Evolutionary conservation across 2,113 vertebrate genomes (phyloP), one percentile per base, ranked within the genome.

Genomic region (Proteles cristata): DNA sequence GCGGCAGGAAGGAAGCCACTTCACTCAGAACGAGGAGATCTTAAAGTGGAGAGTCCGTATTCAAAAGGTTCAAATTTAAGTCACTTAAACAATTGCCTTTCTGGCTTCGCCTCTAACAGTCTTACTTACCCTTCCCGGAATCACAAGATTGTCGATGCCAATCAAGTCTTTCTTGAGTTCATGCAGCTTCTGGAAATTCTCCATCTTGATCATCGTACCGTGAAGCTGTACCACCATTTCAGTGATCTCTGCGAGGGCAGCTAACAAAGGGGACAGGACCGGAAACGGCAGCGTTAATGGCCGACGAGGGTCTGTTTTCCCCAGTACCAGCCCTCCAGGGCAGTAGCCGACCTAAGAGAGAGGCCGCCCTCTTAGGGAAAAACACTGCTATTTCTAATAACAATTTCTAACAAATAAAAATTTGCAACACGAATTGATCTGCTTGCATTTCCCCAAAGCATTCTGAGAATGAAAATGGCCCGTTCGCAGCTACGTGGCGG

Each of bases 151-250:
- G 98, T 99, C 99, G 6, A 99, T 98, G 96, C 99, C 99, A 63
- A 99, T 99, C 98, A 99, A 98, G 98, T 99, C 99, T 96, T 99
- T 99, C 98, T 99, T 99, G 94, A 99, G 99, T 97, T 99, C 99
- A 76, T 99, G 99, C 9, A 99, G 99, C 97, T 99, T 99, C 99
- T 99, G 99, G 98, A 99, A 99, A 96, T 99, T 99, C 98, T 99
- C 99, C 99, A 99, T 99, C 98, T 99, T 99, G 98, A 99, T 98
- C 98, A 99, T 99, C 55, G 99, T 99, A 81, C 99, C 98, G 8
- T 99, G 99, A 82, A 99, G 99, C 95, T 99, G 99, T 6, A 99
- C 99, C 97, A 99, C 99, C 98, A 99, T 99, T 98, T 99, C 99
- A 0, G 99, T 99, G 96, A 99, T 99, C 84, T 99, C 99, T 5